Evolutionary conservation across 2,113 vertebrate species (phyloP).

Genomic region (Mormyrus iriodes): DNA sequence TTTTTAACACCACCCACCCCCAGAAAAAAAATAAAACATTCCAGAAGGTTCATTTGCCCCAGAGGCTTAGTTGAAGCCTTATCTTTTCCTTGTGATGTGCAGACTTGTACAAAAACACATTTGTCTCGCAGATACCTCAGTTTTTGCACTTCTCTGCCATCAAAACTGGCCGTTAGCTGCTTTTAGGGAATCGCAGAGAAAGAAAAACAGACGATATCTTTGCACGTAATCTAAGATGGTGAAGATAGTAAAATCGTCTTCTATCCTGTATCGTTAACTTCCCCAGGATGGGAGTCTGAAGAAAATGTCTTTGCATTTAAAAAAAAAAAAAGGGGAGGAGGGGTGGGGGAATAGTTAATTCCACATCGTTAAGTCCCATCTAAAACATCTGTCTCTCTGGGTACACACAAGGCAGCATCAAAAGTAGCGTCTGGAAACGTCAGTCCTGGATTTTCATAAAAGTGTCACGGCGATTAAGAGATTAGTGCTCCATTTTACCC

Average conservation of each 20-base stretch:
- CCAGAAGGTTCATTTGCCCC: background rate
- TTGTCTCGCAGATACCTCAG: background rate
- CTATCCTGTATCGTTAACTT: background rate
- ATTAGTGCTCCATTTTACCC: constrained; percentile 13
- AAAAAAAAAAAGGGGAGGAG: background rate
- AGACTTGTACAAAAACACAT: background rate
- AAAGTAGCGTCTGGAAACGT: background rate
- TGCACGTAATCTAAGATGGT: background rate
- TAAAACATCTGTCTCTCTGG: background rate
- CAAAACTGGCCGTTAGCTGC: background rate
- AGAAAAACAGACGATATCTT: background rate
- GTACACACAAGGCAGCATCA: background rate
- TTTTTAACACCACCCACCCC: background rate
- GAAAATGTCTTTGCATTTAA: background rate
- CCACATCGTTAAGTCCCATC: background rate
- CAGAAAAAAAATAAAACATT: constrained; percentile 4
- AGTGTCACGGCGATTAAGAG: constrained; percentile 22
- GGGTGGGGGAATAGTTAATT: background rate
- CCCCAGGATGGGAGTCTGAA: background rate
- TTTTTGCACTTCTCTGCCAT: background rate
- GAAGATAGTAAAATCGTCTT: background rate
- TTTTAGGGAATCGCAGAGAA: background rate
- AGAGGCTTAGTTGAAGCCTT: background rate
- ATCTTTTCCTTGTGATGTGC: background rate
- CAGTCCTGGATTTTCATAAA: constrained; percentile 5